Conservation (phyloP, 2,888 invertebrate species). For the Tupiocoris notatus region DNA sequence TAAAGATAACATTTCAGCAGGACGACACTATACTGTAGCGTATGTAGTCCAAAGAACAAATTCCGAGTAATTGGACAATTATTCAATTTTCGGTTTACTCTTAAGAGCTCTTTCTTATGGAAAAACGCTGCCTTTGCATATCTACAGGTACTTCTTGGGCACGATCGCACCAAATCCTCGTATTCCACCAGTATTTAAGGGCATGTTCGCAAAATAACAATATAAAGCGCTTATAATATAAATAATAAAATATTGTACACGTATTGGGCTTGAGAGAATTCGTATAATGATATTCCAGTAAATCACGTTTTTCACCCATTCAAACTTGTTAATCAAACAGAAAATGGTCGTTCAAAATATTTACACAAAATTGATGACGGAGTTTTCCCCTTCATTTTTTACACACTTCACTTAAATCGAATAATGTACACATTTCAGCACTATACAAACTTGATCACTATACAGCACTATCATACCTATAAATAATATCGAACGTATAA, state of each 20-base stretch:
- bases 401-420: constrained; percentile 22
- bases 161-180: too few species aligned
- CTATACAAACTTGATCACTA: constrained; percentile 45
- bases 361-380: constrained; percentile 20
- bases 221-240: not conserved
- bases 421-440: constrained; percentile 42
- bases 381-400: constrained; percentile 16
- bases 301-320: not conserved
- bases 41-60: too few species aligned
- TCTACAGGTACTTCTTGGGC: too few species aligned
- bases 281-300: not conserved
- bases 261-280: not conserved
- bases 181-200: too few species aligned
- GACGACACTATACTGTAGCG: too few species aligned
- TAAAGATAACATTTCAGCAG: too few species aligned
- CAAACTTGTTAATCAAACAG: constrained; percentile 3
- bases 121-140: too few species aligned
- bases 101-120: too few species aligned
- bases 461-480: constrained; percentile 43
- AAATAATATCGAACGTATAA: constrained; percentile 42
- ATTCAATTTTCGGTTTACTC: too few species aligned
- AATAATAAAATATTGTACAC: not conserved
- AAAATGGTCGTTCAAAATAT: constrained; percentile 35
- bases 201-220: too few species aligned
- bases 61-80: too few species aligned